phyloP scores from a whole-genome alignment of 2,113 vertebrate genomes.

The western clawed frog (Xenopus tropicalis) region UCB_Xtro_10.0 CM004444.2:32862001-32862500 shows the following conservation, averaged over 20 bases:
- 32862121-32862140: too few species aligned
- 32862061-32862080: too few species aligned
- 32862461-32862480: too few species aligned
- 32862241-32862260: constrained; percentile 50
- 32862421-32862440: too few species aligned
- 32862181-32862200: constrained; percentile 48
- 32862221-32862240: background rate
- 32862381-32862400: constrained; percentile 71
- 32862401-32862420: background rate
- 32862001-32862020: too few species aligned
- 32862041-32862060: too few species aligned
- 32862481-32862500: too few species aligned
- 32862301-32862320: constrained; percentile 28
- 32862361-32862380: constrained; percentile 72
- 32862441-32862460: too few species aligned
- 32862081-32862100: too few species aligned
- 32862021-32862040: too few species aligned
- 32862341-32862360: constrained; percentile 61
- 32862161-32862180: background rate
- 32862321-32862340: constrained; percentile 68
- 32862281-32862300: constrained; percentile 8
- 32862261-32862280: constrained; percentile 58
- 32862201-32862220: constrained; percentile 19
- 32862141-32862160: too few species aligned
- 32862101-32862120: too few species aligned